phyloP scores from a whole-genome alignment of 2,797 vertebrate species.

The Chiroxiphia lanceolata region DNA sequence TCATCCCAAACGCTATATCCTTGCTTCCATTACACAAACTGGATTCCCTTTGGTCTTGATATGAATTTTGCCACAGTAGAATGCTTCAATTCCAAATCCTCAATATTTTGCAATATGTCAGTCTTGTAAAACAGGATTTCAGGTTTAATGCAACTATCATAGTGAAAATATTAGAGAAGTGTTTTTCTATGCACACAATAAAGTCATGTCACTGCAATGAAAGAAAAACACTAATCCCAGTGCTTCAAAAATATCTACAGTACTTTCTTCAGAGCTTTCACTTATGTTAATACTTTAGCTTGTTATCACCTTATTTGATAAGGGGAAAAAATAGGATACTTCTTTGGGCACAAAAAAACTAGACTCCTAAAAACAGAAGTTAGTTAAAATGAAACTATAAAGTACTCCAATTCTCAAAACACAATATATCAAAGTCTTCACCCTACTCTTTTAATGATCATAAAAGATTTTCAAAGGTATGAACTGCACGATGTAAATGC shows the following conservation, averaged over 20 bases:
- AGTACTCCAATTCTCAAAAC: neutral
- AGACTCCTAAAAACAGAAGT: neutral
- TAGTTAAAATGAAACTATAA: neutral
- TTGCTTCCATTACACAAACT: neutral
- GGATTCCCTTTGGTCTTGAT: neutral
- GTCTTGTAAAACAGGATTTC: neutral
- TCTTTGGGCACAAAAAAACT: neutral
- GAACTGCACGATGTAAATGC: neutral
- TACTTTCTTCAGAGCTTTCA: neutral
- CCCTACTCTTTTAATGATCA: neutral
- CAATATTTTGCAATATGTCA: neutral
- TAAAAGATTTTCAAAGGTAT: constrained; percentile 27
- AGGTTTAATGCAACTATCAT: neutral
- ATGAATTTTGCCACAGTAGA: neutral
- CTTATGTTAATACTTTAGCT: neutral
- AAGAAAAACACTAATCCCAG: neutral
- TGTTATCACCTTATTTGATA: neutral
- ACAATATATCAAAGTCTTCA: neutral
- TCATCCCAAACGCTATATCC: neutral
- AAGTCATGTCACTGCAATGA: neutral
- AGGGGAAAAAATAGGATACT: neutral
- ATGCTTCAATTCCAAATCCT: neutral
- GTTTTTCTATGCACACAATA: neutral
- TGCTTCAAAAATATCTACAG: neutral
- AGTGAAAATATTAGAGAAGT: neutral